Percentiles rank a stretch among this genome's conserved stretches.
Conservation (phyloP, 2,113 vertebrate species). For the Sphyrna mokarran region DNA sequence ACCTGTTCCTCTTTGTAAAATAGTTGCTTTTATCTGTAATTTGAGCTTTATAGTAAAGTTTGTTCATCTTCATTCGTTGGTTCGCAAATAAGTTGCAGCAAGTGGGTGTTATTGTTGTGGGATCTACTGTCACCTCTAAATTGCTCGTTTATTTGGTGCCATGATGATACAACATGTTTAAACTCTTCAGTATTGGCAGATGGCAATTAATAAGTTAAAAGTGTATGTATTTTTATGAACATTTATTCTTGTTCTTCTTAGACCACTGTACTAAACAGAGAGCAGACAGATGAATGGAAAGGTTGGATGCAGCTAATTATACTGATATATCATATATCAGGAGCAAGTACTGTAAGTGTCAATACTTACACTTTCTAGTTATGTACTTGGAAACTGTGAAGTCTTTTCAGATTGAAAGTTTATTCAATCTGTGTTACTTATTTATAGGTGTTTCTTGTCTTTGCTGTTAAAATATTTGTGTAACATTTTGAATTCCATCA, state of each 20-base stretch:
- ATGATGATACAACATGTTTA: not conserved
- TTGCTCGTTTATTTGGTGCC: not conserved
- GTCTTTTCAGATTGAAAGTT: not conserved
- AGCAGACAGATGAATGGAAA: slow-evolving; percentile 98
- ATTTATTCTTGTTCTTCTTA: slow-evolving; percentile 50
- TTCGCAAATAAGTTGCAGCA: not conserved
- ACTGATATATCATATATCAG: slow-evolving; percentile 95
- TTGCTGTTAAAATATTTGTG: not conserved
- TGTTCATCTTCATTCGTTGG: not conserved
- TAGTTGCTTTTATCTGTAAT: not conserved
- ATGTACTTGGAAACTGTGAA: not conserved
- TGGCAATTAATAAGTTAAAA: not conserved
- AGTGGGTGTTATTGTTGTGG: not conserved
- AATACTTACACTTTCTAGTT: not conserved
- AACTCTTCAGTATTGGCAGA: not conserved
- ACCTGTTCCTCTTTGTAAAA: not conserved
- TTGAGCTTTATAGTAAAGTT: not conserved
- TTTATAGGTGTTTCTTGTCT: not conserved
- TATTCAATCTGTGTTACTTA: not conserved
- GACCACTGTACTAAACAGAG: slow-evolving; percentile 90
- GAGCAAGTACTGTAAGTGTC: slow-evolving; percentile 87
- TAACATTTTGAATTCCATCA: slow-evolving; percentile 11
- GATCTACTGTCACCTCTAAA: not conserved
- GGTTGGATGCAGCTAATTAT: slow-evolving; percentile 99
- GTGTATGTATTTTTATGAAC: not conserved